Conservation (phyloP, 2,113 vertebrate genomes). For the Grus americana region DNA sequence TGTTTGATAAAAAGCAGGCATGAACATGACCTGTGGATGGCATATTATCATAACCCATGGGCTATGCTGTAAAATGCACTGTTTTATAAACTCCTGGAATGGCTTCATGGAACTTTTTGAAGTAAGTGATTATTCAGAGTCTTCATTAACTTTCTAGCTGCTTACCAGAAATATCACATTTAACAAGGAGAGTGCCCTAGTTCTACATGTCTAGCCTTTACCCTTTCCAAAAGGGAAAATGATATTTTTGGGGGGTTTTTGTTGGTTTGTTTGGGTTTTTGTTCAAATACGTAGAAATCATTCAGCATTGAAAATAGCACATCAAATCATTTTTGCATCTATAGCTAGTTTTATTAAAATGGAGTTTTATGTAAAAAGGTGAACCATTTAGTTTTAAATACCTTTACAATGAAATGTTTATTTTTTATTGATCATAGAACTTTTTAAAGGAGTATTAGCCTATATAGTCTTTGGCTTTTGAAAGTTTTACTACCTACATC, state of each 20-base stretch:
- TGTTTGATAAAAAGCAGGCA: constrained; percentile 59
- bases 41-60: constrained; percentile 54
- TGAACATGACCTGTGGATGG: constrained; percentile 64
- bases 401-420: not conserved
- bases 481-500: not conserved
- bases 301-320: not conserved
- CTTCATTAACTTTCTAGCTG: constrained; percentile 43
- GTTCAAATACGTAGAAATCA: not conserved
- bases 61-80: constrained; percentile 49
- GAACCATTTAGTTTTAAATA: not conserved
- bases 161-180: not conserved
- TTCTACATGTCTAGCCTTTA: not conserved
- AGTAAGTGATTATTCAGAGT: not conserved
- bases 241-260: not conserved
- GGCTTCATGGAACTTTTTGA: constrained; percentile 42
- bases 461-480: not conserved
- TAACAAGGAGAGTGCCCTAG: not conserved
- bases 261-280: not conserved
- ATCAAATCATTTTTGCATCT: not conserved
- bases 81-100: constrained; percentile 65
- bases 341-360: not conserved
- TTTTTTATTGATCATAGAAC: not conserved
- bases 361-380: not conserved
- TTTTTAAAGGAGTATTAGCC: not conserved
- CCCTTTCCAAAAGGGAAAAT: not conserved